A percentile compares a stretch with the other conserved stretches of the same genome.
These are phyloP conservation scores for Leptestheria dahalacensis DNA, from an alignment of 1,140 invertebrate species.

Conservation along the genomic window DNA sequence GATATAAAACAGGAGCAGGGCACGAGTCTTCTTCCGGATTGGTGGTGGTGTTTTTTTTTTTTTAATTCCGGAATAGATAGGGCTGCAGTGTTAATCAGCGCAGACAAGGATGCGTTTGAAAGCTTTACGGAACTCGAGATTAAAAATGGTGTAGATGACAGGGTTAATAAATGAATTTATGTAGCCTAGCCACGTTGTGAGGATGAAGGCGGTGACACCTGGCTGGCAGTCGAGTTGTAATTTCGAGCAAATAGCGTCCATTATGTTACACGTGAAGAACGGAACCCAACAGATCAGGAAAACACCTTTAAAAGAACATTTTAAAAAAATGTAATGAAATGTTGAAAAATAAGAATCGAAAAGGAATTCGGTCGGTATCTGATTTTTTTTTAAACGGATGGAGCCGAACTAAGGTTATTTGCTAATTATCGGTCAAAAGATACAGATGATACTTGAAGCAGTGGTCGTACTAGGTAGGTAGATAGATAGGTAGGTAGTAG, in stretches of 20 bases:
- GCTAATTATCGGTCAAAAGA: too few species aligned
- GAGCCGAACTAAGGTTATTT: too few species aligned
- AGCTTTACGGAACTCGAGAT: slow-evolving; percentile 96
- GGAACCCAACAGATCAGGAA: slow-evolving; percentile 98
- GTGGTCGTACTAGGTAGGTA: too few species aligned
- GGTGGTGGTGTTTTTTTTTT: too few species aligned
- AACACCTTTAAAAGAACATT: slow-evolving; percentile 44
- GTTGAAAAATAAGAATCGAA: slow-evolving; percentile 16
- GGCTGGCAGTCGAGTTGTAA: slow-evolving; percentile 62
- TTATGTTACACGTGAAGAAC: slow-evolving; percentile 94
- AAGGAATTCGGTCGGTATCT: too few species aligned
- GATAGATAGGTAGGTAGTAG: too few species aligned
- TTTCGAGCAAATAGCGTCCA: slow-evolving; percentile 87
- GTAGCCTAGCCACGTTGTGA: slow-evolving; percentile 96
- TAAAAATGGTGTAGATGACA: slow-evolving; percentile 98
- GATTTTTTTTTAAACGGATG: too few species aligned
- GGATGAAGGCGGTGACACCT: slow-evolving; percentile 75
- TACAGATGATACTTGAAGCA: too few species aligned
- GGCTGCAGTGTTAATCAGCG: slow-evolving; percentile 7
- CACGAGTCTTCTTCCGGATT: too few species aligned
- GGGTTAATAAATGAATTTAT: slow-evolving; percentile 73
- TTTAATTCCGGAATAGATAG: too few species aligned
- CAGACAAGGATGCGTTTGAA: slow-evolving; percentile 45
- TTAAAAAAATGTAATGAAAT: slow-evolving; percentile 31
- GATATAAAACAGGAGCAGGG: too few species aligned